Evolutionary conservation across 2,888 invertebrate species (phyloP).

Genomic region (Ennomos quercinarius): DNA sequence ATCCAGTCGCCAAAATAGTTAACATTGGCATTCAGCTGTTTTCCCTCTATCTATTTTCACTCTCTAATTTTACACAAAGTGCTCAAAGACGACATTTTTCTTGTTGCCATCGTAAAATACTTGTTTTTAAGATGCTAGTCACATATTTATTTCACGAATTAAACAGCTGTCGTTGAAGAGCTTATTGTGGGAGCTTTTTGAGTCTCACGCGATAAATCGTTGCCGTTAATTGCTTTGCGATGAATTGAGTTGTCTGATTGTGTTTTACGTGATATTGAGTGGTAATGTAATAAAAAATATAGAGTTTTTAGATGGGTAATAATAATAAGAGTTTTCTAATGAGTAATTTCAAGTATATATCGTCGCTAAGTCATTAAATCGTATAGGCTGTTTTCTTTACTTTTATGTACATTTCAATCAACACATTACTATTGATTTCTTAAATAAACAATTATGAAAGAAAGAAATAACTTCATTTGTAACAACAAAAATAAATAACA

Average conservation of each 20-base stretch:
- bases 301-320: too few relatives aligned
- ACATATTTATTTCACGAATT: constrained; percentile 23
- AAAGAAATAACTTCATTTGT: too few relatives aligned
- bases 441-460: too few relatives aligned
- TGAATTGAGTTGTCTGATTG: constrained; percentile 9
- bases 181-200: constrained; percentile 25
- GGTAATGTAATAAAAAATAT: background rate
- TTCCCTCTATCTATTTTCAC: constrained; percentile 73
- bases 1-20: constrained; percentile 68
- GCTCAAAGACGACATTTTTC: constrained; percentile 67
- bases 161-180: constrained; percentile 10
- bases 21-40: constrained; percentile 81
- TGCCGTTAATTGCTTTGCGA: background rate
- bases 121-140: constrained; percentile 38
- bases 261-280: constrained; percentile 1
- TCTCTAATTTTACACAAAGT: constrained; percentile 67
- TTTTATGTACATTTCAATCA: too few relatives aligned
- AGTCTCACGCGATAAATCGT: constrained; percentile 12
- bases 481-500: too few relatives aligned
- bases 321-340: too few relatives aligned
- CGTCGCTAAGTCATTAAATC: too few relatives aligned
- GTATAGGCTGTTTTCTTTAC: too few relatives aligned
- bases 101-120: constrained; percentile 50
- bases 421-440: too few relatives aligned
- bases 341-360: too few relatives aligned